Evolutionary conservation across 1,140 invertebrate genomes (phyloP).

Genomic region (Zeugodacus cucurbitae): DNA sequence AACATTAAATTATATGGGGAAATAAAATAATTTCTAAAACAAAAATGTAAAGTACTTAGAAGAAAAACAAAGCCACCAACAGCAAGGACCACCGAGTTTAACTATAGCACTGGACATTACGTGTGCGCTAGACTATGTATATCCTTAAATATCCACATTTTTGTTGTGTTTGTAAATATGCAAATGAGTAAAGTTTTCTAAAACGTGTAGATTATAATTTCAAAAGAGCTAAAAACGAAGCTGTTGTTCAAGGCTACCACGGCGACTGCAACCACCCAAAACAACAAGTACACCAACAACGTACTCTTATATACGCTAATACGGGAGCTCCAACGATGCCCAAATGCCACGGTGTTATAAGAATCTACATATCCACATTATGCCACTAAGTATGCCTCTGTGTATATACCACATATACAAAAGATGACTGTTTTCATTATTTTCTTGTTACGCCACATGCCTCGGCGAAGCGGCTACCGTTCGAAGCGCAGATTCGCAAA

Average conservation of each 20-base stretch:
- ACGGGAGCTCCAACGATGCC: conserved; percentile 21
- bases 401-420: conserved; percentile 48
- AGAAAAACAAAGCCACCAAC: not conserved
- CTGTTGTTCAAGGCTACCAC: conserved; percentile 7
- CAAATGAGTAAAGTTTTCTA: conserved; percentile 44
- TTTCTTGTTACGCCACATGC: conserved; percentile 36
- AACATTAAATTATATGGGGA: not conserved
- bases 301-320: not conserved
- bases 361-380: conserved; percentile 8
- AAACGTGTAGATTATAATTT: conserved; percentile 64
- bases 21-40: not conserved
- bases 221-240: conserved; percentile 56
- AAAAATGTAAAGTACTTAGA: not conserved
- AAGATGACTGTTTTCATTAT: conserved; percentile 64
- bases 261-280: too few species aligned
- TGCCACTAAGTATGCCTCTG: not conserved
- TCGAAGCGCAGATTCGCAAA: not conserved
- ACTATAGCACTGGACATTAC: not conserved
- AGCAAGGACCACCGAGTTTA: not conserved
- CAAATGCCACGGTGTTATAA: not conserved
- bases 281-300: not conserved
- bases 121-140: not conserved
- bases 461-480: not conserved
- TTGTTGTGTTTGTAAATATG: conserved; percentile 9
- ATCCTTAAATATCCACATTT: conserved; percentile 49